A percentile compares a stretch with the other conserved stretches of the same genome.
Conservation (phyloP, 2,888 invertebrate genomes). For the Hemithea aestivaria region DNA sequence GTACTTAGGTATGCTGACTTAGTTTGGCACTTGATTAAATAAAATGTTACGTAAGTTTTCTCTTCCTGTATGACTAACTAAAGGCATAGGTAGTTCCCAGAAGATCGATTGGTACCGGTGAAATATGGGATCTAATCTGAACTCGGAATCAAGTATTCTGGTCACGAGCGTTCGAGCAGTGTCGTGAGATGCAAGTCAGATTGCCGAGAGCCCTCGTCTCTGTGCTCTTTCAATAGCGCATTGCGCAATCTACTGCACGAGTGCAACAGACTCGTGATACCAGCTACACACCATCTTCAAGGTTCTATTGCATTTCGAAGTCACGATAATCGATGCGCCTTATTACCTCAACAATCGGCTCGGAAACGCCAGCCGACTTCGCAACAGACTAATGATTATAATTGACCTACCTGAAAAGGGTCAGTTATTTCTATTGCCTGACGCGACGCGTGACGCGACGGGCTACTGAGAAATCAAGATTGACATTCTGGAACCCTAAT, state of each 20-base stretch:
- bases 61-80: conserved; percentile 1
- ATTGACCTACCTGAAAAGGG: conserved; percentile 16
- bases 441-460: too few relatives aligned
- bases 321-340: conserved; percentile 51
- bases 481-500: conserved; percentile 48
- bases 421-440: conserved; percentile 11
- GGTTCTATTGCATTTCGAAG: conserved; percentile 50
- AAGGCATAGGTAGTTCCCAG: conserved; percentile 12
- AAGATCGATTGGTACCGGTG: conserved; percentile 6
- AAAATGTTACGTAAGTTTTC: background rate
- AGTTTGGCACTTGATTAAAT: too few relatives aligned
- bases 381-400: conserved; percentile 9
- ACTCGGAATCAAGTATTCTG: conserved; percentile 33
- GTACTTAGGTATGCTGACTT: too few relatives aligned
- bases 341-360: conserved; percentile 13
- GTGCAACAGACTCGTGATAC: conserved; percentile 51
- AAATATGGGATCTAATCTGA: conserved; percentile 19
- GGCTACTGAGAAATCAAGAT: conserved; percentile 33
- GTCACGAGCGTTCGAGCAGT: conserved; percentile 55
- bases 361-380: conserved; percentile 4
- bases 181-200: conserved; percentile 63
- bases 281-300: conserved; percentile 52
- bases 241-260: conserved; percentile 71
- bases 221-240: conserved; percentile 60
- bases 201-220: conserved; percentile 43